Conservation (phyloP, 2,113 vertebrate species). For the Polyodon spathula region DNA sequence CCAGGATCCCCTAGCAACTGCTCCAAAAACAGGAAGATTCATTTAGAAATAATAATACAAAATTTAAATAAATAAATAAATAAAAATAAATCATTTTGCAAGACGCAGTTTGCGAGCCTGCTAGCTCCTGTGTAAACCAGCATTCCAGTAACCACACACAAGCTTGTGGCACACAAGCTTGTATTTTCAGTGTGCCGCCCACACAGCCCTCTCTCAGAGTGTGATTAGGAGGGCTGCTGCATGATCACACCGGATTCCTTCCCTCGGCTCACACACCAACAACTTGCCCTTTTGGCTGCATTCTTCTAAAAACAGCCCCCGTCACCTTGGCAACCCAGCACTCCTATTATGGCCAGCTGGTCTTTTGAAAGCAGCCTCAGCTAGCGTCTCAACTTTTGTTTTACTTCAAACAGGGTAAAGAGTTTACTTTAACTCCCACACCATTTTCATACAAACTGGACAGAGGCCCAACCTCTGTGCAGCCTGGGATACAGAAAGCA, state of each 20-base stretch:
- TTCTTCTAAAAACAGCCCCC: conserved; percentile 39
- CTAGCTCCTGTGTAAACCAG: no score
- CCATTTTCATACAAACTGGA: conserved; percentile 13
- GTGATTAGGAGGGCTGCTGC: conserved; percentile 36
- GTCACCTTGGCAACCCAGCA: conserved; percentile 50
- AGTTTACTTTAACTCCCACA: conserved; percentile 38
- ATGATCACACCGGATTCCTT: conserved; percentile 40
- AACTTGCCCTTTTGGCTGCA: conserved; percentile 53
- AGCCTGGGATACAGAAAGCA: conserved; percentile 25
- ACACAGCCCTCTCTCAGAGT: conserved; percentile 39
- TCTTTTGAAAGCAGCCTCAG: conserved; percentile 26
- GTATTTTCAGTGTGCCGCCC: conserved; percentile 26
- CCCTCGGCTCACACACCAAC: conserved; percentile 35
- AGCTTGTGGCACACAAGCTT: conserved; percentile 25
- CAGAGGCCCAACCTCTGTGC: conserved; percentile 11
- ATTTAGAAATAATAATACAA: no score
- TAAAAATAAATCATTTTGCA: no score
- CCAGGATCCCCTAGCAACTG: no score
- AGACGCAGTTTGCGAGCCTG: no score
- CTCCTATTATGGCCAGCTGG: conserved; percentile 50
- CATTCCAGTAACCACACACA: conserved; percentile 24
- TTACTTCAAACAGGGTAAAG: conserved; percentile 29
- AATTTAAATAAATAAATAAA: no score
- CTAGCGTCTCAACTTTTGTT: conserved; percentile 26
- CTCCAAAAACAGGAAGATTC: no score